Conservation (phyloP, 2,797 vertebrate genomes). For the Pachyuromys duprasi region DNA sequence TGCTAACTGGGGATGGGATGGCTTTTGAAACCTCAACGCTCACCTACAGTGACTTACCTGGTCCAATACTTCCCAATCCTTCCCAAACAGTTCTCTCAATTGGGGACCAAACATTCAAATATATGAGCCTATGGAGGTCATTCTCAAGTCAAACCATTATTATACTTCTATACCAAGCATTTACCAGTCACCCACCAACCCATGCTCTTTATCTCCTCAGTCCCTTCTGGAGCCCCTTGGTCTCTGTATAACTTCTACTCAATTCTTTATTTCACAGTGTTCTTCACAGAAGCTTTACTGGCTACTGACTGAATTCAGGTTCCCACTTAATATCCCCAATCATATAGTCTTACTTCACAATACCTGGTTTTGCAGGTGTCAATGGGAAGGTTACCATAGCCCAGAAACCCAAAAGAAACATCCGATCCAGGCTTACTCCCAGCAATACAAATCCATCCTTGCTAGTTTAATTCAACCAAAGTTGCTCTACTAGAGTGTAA, state of each 20-base stretch:
- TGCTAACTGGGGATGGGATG: neutral
- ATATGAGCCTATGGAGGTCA: neutral
- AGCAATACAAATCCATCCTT: neutral
- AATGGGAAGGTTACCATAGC: neutral
- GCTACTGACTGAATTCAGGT: neutral
- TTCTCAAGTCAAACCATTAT: neutral
- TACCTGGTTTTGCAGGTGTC: neutral
- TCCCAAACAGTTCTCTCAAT: neutral
- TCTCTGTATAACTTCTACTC: neutral
- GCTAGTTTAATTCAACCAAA: neutral
- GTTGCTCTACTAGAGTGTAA: neutral
- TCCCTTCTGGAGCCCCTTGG: neutral
- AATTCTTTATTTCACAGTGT: neutral
- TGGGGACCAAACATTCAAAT: neutral
- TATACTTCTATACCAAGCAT: neutral
- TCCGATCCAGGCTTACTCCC: neutral
- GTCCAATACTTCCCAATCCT: neutral
- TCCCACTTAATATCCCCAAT: neutral
- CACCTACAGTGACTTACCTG: neutral
- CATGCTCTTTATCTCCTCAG: neutral
- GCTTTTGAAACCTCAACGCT: neutral
- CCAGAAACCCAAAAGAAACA: neutral
- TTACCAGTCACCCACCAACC: neutral
- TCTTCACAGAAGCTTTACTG: neutral
- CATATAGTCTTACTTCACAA: neutral